Conservation (phyloP, 2,888 invertebrate genomes). For the Hydroisotoma schaefferi region DNA sequence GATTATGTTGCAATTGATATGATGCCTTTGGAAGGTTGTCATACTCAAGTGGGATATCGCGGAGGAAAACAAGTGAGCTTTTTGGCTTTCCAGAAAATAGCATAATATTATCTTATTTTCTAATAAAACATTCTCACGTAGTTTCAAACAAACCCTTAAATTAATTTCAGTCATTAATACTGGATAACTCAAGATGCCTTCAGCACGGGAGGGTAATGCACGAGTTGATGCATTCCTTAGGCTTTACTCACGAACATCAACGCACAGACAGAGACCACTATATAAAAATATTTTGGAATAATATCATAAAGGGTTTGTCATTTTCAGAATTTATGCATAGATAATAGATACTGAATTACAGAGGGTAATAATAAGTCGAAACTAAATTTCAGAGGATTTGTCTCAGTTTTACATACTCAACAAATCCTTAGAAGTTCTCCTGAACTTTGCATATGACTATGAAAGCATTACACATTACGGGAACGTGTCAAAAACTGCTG, state of each 20-base stretch:
- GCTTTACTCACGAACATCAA: constrained; percentile 48
- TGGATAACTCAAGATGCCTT: constrained; percentile 31
- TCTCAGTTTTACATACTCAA: constrained; percentile 17
- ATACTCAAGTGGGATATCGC: constrained; percentile 43
- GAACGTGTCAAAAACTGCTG: constrained; percentile 22
- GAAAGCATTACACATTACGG: constrained; percentile 39
- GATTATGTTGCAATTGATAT: constrained; percentile 16
- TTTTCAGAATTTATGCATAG: too few species aligned
- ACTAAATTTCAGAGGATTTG: constrained; percentile 7
- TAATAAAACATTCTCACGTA: neutral
- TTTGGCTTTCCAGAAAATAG: too few species aligned
- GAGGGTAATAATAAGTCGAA: neutral
- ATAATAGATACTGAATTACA: too few species aligned
- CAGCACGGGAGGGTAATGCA: constrained; percentile 44
- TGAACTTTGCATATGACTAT: constrained; percentile 38
- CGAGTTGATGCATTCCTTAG: constrained; percentile 47
- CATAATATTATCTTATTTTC: too few species aligned
- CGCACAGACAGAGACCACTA: constrained; percentile 46
- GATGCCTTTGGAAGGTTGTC: constrained; percentile 37
- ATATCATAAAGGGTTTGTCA: constrained; percentile 35
- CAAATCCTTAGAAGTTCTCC: constrained; percentile 10
- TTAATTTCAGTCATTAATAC: constrained; percentile 15
- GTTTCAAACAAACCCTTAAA: neutral
- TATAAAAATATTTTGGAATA: constrained; percentile 41
- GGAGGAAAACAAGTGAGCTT: constrained; percentile 38